Evolutionary conservation across 2,888 invertebrate genomes (phyloP).

Genomic region (Prosopocoilus inquinatus): DNA sequence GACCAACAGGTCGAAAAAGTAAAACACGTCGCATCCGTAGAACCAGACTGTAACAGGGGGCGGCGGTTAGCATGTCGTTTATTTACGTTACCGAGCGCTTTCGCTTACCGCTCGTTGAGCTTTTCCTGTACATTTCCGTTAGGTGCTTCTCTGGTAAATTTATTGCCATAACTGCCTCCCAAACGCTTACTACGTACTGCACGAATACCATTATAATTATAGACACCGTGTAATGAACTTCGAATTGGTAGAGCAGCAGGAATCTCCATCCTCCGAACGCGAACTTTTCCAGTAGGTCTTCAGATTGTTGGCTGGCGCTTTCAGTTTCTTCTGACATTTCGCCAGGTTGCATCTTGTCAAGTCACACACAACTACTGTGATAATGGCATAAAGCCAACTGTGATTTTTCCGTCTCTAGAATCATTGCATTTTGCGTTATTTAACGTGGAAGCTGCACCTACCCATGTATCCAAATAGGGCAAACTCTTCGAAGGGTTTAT

Average conservation of each 20-base stretch:
- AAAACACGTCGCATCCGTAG: slow-evolving; percentile 17
- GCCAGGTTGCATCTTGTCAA: too few relatives aligned
- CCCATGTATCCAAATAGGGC: too few relatives aligned
- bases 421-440: too few relatives aligned
- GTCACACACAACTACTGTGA: too few relatives aligned
- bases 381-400: too few relatives aligned
- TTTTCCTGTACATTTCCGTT: background rate
- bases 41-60: slow-evolving; percentile 9
- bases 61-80: background rate
- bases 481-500: too few relatives aligned
- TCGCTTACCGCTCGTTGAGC: background rate
- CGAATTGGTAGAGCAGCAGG: background rate
- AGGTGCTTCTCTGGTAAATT: background rate
- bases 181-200: background rate
- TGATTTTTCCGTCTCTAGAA: too few relatives aligned
- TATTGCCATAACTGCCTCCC: background rate
- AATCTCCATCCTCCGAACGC: background rate
- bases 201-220: background rate
- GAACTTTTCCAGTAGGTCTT: too few relatives aligned
- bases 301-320: too few relatives aligned
- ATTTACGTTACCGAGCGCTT: background rate
- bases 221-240: background rate
- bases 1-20: slow-evolving; percentile 16
- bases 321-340: too few relatives aligned
- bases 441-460: too few relatives aligned